Evolutionary conservation across 2,888 invertebrate species (phyloP), one percentile per base, ranked within the genome.

Genomic region (Synanthedon vespiformis): DNA sequence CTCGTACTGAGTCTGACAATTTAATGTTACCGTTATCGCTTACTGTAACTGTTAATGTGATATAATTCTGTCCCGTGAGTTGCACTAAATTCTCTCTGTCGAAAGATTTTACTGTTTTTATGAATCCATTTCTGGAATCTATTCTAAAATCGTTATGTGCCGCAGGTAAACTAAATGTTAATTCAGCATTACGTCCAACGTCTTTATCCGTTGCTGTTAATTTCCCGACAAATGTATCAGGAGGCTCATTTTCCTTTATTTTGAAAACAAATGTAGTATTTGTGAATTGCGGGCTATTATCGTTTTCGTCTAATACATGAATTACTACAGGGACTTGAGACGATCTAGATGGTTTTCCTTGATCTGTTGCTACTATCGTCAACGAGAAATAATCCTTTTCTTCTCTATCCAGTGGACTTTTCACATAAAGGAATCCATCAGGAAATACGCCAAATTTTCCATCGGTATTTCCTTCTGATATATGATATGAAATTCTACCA

Each of bases 241-340:
- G 90, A 1, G 94, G 93, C 59, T 95, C 94, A 76, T 96, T 96
- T 82, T 97, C 96, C 52, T 93, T 91, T 14, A 98, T 91, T 74
- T 92, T 94, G 72, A 98, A 97, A 55, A 93, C 93, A 78, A 98
- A 99, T 13, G 95, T 95, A 40, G 92, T 91, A 65, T 98, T 96
- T 2, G 93, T 92, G 79, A 99, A 99, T 72, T 93, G 91, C 0
- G 99, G 99, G 40, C 93, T 92, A 76, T 98, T 97, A 80, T 99
- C 98, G 78, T 99, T 99, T 82, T 98, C 97, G 81, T 98, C 99
- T 57, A 96, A 92, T 18, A 98, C 92, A 70, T 97, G 96, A 57
- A 98, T 93, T 14, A 97, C 95, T 2, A 98, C 94, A 6, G 96
- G 95, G 2, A 96, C 97, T 51, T 93, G 90, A 0, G 97, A 96